Evolutionary conservation across 2,888 invertebrate species (phyloP), one percentile per base, ranked within the genome.

Genomic region (Torymus aiolomorphi): DNA sequence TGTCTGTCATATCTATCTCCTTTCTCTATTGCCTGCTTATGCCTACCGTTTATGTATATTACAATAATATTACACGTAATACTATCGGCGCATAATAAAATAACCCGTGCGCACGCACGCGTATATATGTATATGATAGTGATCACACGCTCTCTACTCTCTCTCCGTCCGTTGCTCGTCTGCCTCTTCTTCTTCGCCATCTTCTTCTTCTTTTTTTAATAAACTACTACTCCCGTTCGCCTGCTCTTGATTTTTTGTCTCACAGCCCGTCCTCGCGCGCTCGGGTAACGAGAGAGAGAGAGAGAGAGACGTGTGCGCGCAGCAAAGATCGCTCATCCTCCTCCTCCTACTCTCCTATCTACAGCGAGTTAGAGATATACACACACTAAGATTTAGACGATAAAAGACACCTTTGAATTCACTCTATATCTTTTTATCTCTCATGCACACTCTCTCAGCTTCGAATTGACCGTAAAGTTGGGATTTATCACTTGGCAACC

Each of bases 51-150:
- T 88, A 89, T 88, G 42, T 42, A 88, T 89, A 88, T 90, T 89
- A 89, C 89, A 89, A 88, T 88, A 88, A 88, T 90, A 89, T 89
- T 90, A 90, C 90, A 89, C 87, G 88, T 89, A 90, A 89, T 90
- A 89, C 89, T 89, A 89, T 90, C 85, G 87, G 86, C 86, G 88
- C 88, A 88, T 90, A 90, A 88, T 90, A 90, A 90, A 90, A 90
- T 90, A 90, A 79, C 87, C 42, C 86, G 77, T 71, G 75, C 86
- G 85, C 82, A 76, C 80, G 81, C 83, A 82, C 8, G 54, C 12
- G 24, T 20, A 12, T 70, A 13, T 24, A 12, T 31, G 31, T 72
- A 52, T 14, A 31, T 61, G 5, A 42, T 57, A 57, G 61, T 71
- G 57, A 54, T 66, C 57, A 73, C 31, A 18, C 24, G 42, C 62